phyloP scores from a whole-genome alignment of 2,888 invertebrate species.

The Plagodis dolabraria region DNA sequence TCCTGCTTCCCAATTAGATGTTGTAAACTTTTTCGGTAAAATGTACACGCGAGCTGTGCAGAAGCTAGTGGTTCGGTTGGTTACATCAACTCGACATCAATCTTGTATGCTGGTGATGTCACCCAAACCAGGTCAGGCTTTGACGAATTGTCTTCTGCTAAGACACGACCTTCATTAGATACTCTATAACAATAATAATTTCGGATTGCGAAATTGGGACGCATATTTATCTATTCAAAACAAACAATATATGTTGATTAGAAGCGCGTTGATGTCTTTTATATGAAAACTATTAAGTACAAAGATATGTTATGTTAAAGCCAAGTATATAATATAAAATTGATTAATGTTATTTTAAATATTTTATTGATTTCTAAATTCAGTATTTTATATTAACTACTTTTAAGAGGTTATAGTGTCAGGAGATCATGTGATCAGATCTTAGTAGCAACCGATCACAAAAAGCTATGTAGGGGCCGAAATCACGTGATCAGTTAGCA shows the following conservation, averaged over 20 bases:
- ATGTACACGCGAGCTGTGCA: conserved; percentile 12
- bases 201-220: conserved; percentile 15
- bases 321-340: no score
- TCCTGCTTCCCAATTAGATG: conserved; percentile 31
- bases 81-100: conserved; percentile 26
- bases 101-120: conserved; percentile 24
- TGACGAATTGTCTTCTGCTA: conserved; percentile 26
- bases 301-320: not conserved
- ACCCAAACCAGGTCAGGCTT: conserved; percentile 24
- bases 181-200: conserved; percentile 19
- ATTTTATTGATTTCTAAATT: no score
- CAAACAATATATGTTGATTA: conserved; percentile 27
- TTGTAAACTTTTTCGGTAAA: conserved; percentile 21
- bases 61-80: conserved; percentile 5
- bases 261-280: conserved; percentile 73
- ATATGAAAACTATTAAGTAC: conserved; percentile 19
- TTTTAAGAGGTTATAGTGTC: no score
- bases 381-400: no score
- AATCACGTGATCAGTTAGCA: no score
- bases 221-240: conserved; percentile 24
- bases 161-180: conserved; percentile 20
- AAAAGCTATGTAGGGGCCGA: no score
- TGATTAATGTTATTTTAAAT: no score
- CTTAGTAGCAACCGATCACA: no score
- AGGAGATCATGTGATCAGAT: no score